Evolutionary conservation across 2,888 invertebrate genomes (phyloP).

Genomic region (Noctua comes): DNA sequence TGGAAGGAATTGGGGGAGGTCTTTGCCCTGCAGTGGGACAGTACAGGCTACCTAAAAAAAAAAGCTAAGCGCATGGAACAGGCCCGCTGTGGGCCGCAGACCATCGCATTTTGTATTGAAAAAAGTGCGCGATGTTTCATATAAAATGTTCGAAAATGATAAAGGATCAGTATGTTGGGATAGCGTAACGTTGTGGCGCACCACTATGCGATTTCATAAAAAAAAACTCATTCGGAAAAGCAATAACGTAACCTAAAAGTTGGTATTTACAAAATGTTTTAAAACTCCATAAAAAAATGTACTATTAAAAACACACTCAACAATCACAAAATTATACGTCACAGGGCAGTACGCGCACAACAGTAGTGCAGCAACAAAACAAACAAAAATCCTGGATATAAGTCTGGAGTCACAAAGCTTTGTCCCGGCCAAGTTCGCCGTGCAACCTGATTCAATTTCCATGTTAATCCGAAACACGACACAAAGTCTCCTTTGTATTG

Average conservation of each 20-base stretch:
- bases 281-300: background rate
- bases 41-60: no score
- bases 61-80: background rate
- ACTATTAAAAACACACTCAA: background rate
- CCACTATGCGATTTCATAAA: background rate
- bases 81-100: background rate
- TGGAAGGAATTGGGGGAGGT: no score
- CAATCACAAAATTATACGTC: slow-evolving; percentile 37
- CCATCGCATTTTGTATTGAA: background rate
- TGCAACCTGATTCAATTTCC: slow-evolving; percentile 85
- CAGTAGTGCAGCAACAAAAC: slow-evolving; percentile 51
- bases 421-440: slow-evolving; percentile 73
- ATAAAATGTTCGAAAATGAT: background rate
- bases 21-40: no score
- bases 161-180: background rate
- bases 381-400: slow-evolving; percentile 55
- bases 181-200: background rate
- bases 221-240: background rate
- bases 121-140: background rate
- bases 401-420: slow-evolving; percentile 73
- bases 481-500: slow-evolving; percentile 78
- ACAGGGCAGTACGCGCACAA: slow-evolving; percentile 34
- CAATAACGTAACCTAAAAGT: no score
- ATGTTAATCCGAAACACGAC: slow-evolving; percentile 82
- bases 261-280: background rate